These are phyloP conservation scores for Pangasius sanitwongsei DNA, from an alignment of 2,797 vertebrate genomes.

Conservation along the genomic window DNA sequence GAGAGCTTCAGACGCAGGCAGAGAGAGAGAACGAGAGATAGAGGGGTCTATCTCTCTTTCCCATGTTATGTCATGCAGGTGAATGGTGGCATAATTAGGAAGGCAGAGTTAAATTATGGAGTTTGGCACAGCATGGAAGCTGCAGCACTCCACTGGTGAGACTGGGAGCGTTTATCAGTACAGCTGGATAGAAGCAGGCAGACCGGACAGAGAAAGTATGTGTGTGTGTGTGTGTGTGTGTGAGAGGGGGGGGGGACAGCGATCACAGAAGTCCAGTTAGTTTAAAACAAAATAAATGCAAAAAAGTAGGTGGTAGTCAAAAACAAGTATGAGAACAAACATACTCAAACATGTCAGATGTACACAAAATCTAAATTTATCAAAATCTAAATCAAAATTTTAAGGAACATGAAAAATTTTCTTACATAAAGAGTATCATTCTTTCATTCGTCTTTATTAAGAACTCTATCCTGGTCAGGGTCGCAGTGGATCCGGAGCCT, in stretches of 20 bases:
- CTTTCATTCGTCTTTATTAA: neutral
- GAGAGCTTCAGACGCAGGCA: conserved; percentile 67
- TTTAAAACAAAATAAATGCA: neutral
- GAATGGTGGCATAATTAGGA: conserved; percentile 61
- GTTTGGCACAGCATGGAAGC: conserved; percentile 51
- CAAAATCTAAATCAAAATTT: neutral
- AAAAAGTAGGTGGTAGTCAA: neutral
- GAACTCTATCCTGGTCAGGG: neutral
- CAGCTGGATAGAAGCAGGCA: conserved; percentile 14
- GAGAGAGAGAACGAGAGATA: conserved; percentile 12
- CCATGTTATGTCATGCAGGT: conserved; percentile 59
- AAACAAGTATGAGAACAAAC: neutral
- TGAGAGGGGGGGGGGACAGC: too few relatives aligned
- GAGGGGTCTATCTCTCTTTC: conserved; percentile 55
- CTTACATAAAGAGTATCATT: neutral
- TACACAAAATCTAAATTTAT: too few relatives aligned
- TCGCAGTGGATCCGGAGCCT: too few relatives aligned
- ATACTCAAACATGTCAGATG: neutral
- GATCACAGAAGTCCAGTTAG: neutral
- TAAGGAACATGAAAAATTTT: neutral
- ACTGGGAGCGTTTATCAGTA: conserved; percentile 42
- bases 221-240: neutral
- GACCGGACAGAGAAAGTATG: neutral
- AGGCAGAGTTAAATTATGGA: conserved; percentile 53
- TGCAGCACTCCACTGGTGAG: conserved; percentile 37